phyloP scores from a whole-genome alignment of 2,113 vertebrate genomes.

The Apus apus region DNA sequence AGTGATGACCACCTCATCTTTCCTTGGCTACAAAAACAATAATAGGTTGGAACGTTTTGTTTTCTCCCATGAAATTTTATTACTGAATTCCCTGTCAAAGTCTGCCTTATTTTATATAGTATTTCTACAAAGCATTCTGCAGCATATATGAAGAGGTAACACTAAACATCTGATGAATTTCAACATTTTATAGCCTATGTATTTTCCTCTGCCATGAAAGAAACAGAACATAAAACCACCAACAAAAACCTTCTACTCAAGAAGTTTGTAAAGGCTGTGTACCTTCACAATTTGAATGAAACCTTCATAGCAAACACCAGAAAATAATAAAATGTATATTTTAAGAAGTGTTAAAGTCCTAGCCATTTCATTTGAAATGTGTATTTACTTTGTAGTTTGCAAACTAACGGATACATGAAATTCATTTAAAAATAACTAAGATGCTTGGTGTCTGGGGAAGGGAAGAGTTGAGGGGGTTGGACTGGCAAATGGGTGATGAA shows the following conservation, averaged over 20 bases:
- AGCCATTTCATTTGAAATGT: constrained; percentile 75
- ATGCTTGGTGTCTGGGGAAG: neutral
- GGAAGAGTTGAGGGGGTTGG: neutral
- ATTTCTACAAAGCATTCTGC: constrained; percentile 92
- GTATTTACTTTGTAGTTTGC: constrained; percentile 53
- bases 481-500: neutral
- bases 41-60: constrained; percentile 66
- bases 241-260: constrained; percentile 64
- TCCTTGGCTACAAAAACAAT: constrained; percentile 78
- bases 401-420: neutral
- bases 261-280: constrained; percentile 81
- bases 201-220: constrained; percentile 85
- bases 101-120: constrained; percentile 96
- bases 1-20: constrained; percentile 69
- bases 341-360: constrained; percentile 77
- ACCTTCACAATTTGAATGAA: constrained; percentile 74
- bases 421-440: constrained; percentile 33
- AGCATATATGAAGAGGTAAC: constrained; percentile 79
- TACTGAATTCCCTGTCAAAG: constrained; percentile 86
- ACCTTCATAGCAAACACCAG: constrained; percentile 70
- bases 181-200: constrained; percentile 87
- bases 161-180: constrained; percentile 83
- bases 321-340: constrained; percentile 81
- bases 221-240: constrained; percentile 10
- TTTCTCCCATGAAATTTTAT: constrained; percentile 83